phyloP scores from a whole-genome alignment of 2,888 invertebrate species.

The Drosophila kokeensis region DNA sequence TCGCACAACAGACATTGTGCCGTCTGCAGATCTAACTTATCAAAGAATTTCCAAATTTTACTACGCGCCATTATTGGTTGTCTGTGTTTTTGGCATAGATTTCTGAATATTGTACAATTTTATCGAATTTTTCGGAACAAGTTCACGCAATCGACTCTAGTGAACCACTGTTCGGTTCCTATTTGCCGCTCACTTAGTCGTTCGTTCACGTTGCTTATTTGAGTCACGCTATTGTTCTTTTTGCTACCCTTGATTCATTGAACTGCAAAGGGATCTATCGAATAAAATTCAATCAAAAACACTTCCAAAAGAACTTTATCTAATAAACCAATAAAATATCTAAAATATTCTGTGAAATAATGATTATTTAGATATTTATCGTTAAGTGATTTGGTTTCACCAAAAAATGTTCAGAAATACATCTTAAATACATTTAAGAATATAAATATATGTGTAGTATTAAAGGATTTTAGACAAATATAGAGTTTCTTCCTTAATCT shows the following conservation, averaged over 20 bases:
- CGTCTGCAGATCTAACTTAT: constrained; percentile 54
- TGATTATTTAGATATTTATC: not conserved
- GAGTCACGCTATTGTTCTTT: not conserved
- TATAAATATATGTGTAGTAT: not conserved
- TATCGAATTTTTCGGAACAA: constrained; percentile 28
- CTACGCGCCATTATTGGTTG: constrained; percentile 63
- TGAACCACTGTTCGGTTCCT: not conserved
- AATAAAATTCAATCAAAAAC: not conserved
- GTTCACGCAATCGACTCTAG: constrained; percentile 5
- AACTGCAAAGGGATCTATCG: not conserved
- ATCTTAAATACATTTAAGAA: not conserved
- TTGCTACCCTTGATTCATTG: not conserved
- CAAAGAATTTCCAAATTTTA: constrained; percentile 67
- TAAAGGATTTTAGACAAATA: constrained; percentile 1
- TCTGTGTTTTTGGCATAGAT: constrained; percentile 50
- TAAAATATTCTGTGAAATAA: not conserved
- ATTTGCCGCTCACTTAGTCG: not conserved
- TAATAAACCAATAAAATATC: not conserved
- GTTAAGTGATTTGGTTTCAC: not conserved
- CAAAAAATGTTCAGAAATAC: not conserved
- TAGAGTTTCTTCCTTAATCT: not conserved
- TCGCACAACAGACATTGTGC: constrained; percentile 62
- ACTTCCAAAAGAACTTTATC: not conserved
- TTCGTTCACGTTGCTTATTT: not conserved
- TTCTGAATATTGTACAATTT: constrained; percentile 19